A percentile compares a stretch with the other conserved stretches of the same genome.
phyloP scores from a whole-genome alignment of 2,797 vertebrate genomes.

The Rhynchotus rufescens region DNA sequence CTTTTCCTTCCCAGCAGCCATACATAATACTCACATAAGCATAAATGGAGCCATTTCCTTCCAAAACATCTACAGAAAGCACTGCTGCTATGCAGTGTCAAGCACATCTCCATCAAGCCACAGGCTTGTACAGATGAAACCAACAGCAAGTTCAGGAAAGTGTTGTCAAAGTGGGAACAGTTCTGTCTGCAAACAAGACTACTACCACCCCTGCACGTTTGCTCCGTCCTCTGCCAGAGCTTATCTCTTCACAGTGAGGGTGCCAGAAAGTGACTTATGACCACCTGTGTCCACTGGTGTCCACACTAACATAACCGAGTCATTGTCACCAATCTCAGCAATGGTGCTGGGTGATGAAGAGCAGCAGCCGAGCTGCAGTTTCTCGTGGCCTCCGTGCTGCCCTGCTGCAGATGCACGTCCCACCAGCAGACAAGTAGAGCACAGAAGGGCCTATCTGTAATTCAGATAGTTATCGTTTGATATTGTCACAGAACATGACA shows the following conservation, averaged over 20 bases:
- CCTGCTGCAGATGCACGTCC: too few species aligned
- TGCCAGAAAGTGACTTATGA: neutral
- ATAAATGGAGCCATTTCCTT: constrained; percentile 39
- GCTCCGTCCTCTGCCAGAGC: neutral
- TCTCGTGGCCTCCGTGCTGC: neutral
- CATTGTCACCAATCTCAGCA: neutral
- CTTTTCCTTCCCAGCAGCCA: constrained; percentile 75
- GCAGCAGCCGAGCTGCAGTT: neutral
- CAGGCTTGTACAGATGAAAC: neutral
- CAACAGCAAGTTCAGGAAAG: neutral
- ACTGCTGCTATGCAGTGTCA: neutral
- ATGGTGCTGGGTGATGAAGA: rapidly evolving
- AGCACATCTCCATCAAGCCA: neutral
- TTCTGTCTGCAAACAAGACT: neutral
- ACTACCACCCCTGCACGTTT: neutral
- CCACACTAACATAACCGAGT: neutral
- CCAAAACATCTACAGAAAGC: neutral
- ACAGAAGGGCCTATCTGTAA: neutral
- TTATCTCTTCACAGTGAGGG: neutral
- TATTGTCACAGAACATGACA: neutral
- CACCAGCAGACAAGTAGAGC: neutral
- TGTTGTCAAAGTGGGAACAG: neutral
- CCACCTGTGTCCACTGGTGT: neutral
- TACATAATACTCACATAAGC: constrained; percentile 47
- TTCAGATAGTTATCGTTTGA: neutral